Percentiles rank a stretch among this genome's conserved stretches.
Evolutionary conservation across 2,797 vertebrate species (phyloP).

Genomic region (Leptatherina wallacei): DNA sequence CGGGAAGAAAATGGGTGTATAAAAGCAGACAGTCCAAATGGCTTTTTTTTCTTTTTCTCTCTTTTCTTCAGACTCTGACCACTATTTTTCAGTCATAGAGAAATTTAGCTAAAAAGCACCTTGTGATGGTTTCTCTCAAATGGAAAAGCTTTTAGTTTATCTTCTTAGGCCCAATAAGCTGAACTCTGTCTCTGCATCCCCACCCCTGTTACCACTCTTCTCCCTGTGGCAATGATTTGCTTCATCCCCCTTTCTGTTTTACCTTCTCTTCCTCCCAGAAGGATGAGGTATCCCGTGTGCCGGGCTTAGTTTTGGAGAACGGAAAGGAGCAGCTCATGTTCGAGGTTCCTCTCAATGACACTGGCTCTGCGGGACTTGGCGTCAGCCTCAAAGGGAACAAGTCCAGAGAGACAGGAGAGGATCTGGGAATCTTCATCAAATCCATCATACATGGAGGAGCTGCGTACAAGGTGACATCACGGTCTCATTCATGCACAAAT

Average conservation of each 20-base stretch:
- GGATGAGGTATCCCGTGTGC: slow-evolving; percentile 81
- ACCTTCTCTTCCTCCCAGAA: slow-evolving; percentile 80
- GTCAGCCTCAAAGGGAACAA: slow-evolving; percentile 98
- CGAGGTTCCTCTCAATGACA: slow-evolving; percentile 96
- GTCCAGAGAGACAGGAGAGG: slow-evolving; percentile 92
- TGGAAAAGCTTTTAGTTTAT: slow-evolving; percentile 76
- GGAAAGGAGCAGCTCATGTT: slow-evolving; percentile 93
- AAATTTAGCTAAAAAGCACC: slow-evolving; percentile 60
- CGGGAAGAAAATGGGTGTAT: slow-evolving; percentile 40
- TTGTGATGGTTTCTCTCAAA: slow-evolving; percentile 65
- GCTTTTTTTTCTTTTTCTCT: slow-evolving; percentile 33
- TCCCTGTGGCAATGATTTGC: slow-evolving; percentile 3
- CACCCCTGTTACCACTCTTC: slow-evolving; percentile 9
- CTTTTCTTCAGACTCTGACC: slow-evolving; percentile 34
- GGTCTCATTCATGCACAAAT: background rate
- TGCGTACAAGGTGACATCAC: slow-evolving; percentile 90
- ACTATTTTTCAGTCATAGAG: slow-evolving; percentile 49
- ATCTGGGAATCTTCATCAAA: slow-evolving; percentile 98
- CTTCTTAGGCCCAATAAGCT: slow-evolving; percentile 50
- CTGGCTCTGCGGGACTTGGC: slow-evolving; percentile 94
- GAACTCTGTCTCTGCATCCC: slow-evolving; percentile 45
- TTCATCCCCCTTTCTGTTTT: background rate
- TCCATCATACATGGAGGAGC: slow-evolving; percentile 97
- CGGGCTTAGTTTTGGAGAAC: slow-evolving; percentile 77
- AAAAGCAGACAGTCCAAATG: slow-evolving; percentile 60